Conservation (phyloP, 2,797 vertebrate species). For the Heterohyrax brucei region DNA sequence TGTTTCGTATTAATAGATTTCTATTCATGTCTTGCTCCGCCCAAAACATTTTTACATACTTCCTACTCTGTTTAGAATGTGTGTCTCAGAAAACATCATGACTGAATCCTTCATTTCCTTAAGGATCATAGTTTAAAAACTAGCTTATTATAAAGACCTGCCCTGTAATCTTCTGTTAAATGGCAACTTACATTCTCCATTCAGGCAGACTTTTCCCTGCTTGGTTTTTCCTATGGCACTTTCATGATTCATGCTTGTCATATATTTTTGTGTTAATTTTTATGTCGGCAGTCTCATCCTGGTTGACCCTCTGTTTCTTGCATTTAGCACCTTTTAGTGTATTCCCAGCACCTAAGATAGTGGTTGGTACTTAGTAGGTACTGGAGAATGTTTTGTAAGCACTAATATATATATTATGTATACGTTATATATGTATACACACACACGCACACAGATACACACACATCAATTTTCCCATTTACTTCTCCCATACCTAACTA, state of each 20-base stretch:
- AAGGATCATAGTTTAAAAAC: accelerated
- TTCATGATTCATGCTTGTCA: not conserved
- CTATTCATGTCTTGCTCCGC: not conserved
- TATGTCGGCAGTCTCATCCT: not conserved
- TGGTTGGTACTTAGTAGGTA: not conserved
- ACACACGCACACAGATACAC: too few species aligned
- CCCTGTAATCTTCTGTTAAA: not conserved
- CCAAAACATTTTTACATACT: too few species aligned
- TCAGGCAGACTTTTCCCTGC: not conserved
- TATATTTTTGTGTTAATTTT: not conserved
- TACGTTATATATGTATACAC: too few species aligned
- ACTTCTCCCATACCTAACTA: not conserved
- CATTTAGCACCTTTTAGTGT: not conserved
- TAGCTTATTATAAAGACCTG: not conserved
- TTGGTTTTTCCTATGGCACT: not conserved
- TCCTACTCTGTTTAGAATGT: not conserved
- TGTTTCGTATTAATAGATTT: accelerated
- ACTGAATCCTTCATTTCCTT: not conserved
- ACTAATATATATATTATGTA: too few species aligned
- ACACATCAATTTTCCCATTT: not conserved
- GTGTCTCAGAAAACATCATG: not conserved
- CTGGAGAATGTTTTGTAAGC: not conserved
- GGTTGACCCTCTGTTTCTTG: not conserved
- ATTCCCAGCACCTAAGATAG: not conserved
- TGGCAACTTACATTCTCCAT: not conserved